Conservation (phyloP, 2,888 invertebrate species). For the Pyrrhosoma nymphula region DNA sequence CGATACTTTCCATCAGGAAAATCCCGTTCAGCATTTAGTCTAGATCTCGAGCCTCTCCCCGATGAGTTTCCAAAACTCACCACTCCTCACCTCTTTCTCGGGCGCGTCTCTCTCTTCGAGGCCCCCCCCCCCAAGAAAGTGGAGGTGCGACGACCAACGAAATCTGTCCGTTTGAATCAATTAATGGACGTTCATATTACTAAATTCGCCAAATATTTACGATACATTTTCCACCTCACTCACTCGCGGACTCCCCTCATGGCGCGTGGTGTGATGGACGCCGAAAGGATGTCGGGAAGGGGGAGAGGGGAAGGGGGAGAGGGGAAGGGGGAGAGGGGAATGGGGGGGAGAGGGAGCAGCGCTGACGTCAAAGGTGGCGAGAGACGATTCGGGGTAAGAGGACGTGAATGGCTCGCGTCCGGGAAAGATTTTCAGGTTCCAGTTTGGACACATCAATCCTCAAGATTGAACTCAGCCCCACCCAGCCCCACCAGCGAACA, state of each 20-base stretch:
- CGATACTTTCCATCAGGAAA: no score
- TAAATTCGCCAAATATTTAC: not conserved
- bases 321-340: not conserved
- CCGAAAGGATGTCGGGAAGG: not conserved
- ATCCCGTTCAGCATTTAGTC: no score
- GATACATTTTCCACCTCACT: not conserved
- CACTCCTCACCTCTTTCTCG: not conserved
- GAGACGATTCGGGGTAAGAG: not conserved
- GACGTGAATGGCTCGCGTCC: conserved; percentile 14
- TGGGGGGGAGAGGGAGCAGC: no score
- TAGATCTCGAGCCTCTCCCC: not conserved
- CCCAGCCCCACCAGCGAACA: not conserved
- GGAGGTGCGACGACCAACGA: not conserved
- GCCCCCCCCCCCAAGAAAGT: not conserved
- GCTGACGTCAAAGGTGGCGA: not conserved
- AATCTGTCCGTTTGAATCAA: not conserved
- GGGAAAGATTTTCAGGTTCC: conserved; percentile 60
- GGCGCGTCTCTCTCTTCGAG: not conserved
- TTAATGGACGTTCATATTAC: not conserved
- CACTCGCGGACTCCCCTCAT: not conserved
- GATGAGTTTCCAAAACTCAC: not conserved
- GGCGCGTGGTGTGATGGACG: not conserved
- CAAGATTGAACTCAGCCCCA: no score
- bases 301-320: not conserved
- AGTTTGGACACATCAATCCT: conserved; percentile 45